A percentile compares a stretch with the other conserved stretches of the same genome.
Evolutionary conservation across 2,113 vertebrate genomes (phyloP).

Genomic region (Corythaeola cristata): DNA sequence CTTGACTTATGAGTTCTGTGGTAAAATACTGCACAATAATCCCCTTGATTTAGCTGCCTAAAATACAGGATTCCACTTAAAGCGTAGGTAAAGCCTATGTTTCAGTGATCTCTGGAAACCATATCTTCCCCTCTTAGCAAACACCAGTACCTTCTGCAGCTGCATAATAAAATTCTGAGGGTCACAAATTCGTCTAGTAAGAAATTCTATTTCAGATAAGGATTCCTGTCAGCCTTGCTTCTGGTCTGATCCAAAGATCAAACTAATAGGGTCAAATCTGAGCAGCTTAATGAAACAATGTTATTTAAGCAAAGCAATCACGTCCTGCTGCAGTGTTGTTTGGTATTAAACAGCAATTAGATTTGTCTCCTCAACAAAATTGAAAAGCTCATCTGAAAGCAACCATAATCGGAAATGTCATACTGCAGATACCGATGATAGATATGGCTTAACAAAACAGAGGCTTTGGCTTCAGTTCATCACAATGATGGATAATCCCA

Average conservation of each 20-base stretch:
- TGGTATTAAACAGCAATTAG: slow-evolving; percentile 24
- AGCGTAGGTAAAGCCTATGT: neutral
- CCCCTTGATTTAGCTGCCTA: neutral
- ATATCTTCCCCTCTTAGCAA: neutral
- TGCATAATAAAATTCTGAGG: neutral
- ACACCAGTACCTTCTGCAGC: neutral
- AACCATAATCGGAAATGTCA: neutral
- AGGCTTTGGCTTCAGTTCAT: neutral
- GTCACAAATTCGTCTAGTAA: neutral
- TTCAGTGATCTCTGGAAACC: neutral
- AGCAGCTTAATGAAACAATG: neutral
- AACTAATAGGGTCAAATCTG: neutral
- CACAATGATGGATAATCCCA: neutral
- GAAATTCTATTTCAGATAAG: neutral
- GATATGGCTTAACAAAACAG: neutral
- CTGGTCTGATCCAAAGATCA: neutral
- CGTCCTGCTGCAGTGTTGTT: neutral
- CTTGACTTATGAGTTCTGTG: neutral
- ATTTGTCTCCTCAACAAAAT: neutral
- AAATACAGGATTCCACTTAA: neutral
- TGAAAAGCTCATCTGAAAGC: neutral
- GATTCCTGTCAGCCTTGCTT: neutral
- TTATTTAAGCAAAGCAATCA: slow-evolving; percentile 25
- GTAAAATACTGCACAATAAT: neutral
- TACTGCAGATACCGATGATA: neutral